Conservation (phyloP, 2,797 vertebrate species). For the Eleutherodactylus coqui region DNA sequence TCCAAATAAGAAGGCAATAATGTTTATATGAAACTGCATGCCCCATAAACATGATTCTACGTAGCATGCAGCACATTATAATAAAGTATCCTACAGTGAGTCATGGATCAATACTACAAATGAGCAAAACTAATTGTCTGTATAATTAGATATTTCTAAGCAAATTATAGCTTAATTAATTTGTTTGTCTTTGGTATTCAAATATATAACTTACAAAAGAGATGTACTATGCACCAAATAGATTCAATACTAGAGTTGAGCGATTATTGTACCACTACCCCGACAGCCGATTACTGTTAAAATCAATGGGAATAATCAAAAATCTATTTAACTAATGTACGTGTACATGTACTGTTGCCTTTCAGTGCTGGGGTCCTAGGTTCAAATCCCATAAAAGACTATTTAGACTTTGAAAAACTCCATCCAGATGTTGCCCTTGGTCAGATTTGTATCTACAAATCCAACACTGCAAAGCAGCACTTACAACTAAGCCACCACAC, state of each 20-base stretch:
- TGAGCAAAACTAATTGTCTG: constrained; percentile 23
- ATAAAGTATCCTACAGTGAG: constrained; percentile 12
- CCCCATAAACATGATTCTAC: background rate
- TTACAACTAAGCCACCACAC: too few species aligned
- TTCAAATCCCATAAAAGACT: too few species aligned
- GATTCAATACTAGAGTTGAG: background rate
- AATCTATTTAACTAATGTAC: too few species aligned
- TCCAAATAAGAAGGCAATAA: background rate
- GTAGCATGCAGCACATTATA: background rate
- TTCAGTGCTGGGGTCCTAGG: too few species aligned
- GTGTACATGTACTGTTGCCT: too few species aligned
- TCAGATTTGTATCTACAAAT: too few species aligned
- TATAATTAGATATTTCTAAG: constrained; percentile 26
- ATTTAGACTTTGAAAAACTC: too few species aligned
- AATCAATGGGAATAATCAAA: too few species aligned
- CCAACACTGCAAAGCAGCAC: too few species aligned
- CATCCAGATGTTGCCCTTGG: too few species aligned
- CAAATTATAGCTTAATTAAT: constrained; percentile 12
- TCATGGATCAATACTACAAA: background rate
- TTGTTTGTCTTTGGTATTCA: background rate
- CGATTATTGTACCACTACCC: too few species aligned
- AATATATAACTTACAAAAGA: background rate
- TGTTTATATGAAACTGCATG: background rate
- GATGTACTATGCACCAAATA: background rate
- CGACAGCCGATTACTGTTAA: too few species aligned